Evolutionary conservation across 2,113 vertebrate species (phyloP).

Genomic region (Orthonyx spaldingii): DNA sequence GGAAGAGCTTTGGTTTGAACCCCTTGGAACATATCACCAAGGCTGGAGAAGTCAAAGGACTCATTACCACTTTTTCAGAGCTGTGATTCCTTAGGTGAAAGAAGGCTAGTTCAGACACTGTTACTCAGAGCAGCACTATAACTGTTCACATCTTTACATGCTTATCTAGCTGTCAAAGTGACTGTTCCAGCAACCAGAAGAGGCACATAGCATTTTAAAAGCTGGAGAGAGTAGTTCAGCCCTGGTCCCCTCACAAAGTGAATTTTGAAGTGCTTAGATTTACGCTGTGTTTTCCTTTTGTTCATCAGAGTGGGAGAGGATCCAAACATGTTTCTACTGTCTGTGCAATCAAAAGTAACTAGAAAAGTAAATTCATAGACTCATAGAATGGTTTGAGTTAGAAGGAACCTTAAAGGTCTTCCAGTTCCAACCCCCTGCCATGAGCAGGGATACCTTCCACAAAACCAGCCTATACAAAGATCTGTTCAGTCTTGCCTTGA

Average conservation of each 20-base stretch:
- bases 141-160: not conserved
- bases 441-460: not conserved
- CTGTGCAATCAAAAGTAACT: not conserved
- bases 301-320: not conserved
- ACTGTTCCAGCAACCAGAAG: not conserved
- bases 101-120: not conserved
- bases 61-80: not conserved
- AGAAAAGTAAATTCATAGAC: not conserved
- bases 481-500: not conserved
- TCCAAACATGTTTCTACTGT: not conserved
- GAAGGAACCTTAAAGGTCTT: not conserved
- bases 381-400: not conserved
- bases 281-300: not conserved
- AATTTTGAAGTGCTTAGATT: not conserved
- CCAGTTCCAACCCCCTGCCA: not conserved
- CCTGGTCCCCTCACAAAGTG: not conserved
- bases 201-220: not conserved
- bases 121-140: not conserved
- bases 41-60: not conserved
- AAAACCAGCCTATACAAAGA: not conserved
- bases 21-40: not conserved
- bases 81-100: not conserved
- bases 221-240: not conserved
- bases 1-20: constrained; percentile 4
- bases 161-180: not conserved